Conservation (phyloP, 2,113 vertebrate genomes). For the Toxotes jaculatrix region DNA sequence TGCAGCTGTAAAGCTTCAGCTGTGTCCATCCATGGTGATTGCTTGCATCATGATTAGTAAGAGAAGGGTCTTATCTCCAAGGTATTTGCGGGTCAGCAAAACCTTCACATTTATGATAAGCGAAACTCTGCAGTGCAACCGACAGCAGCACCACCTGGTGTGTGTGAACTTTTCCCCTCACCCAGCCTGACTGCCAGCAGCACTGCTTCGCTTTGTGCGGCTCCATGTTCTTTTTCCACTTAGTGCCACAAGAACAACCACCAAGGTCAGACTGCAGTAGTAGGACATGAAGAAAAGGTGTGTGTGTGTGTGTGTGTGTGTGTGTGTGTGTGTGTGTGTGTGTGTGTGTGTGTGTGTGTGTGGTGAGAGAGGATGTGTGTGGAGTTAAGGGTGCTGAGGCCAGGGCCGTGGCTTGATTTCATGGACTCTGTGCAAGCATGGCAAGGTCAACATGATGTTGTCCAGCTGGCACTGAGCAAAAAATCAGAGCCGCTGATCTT, state of each 20-base stretch:
- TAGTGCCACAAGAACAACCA: constrained; percentile 43
- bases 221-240: constrained; percentile 54
- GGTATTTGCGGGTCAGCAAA: constrained; percentile 66
- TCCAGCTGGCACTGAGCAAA: constrained; percentile 74
- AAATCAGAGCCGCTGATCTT: constrained; percentile 50
- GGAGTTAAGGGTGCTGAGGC: constrained; percentile 42
- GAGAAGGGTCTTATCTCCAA: constrained; percentile 32
- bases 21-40: background rate
- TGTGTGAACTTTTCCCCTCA: constrained; percentile 29
- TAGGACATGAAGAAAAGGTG: constrained; percentile 26
- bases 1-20: constrained; percentile 16
- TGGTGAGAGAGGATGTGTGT: constrained; percentile 13
- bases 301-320: too few relatives aligned
- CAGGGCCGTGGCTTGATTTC: constrained; percentile 61
- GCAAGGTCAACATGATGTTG: constrained; percentile 69
- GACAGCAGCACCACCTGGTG: constrained; percentile 37
- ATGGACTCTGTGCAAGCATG: constrained; percentile 56
- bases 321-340: too few relatives aligned
- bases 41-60: constrained; percentile 28
- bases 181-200: constrained; percentile 21
- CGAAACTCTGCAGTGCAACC: constrained; percentile 53
- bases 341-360: too few relatives aligned
- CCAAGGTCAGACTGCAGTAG: constrained; percentile 55
- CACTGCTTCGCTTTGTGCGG: constrained; percentile 6
- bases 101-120: constrained; percentile 65